Evolutionary conservation across 2,113 vertebrate genomes (phyloP), one percentile per base, ranked within the genome.

Genomic region (Mustelus asterias): DNA sequence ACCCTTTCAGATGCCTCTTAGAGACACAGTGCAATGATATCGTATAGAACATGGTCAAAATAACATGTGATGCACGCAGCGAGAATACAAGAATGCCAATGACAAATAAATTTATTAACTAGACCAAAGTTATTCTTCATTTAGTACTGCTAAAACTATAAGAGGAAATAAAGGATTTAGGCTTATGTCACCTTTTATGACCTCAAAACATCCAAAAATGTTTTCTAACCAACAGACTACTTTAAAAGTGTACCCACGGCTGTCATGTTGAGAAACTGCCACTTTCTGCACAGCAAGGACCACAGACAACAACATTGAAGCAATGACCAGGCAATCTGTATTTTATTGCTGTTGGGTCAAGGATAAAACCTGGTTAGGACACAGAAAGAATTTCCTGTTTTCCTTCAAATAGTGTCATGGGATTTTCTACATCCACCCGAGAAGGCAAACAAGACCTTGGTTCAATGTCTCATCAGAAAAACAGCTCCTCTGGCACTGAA

Each of bases 1-100:
- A 95, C 69, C 69, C 94, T 95, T 95, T 95, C 94, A 48, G 24
- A 48, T 72, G 69, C 94, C 69, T 95, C 67, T 22, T 54, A 70
- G 94, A 72, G 54, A 95, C 67, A 72, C 54, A 65, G 89, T 67
- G 18, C 41, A 95, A 95, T 7, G 41, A 95, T 72, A 70, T 76
- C 69, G 0, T 95, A 18, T 24, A 29, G 48, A 95, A 72, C 5
- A 22, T 93, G 60, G 26, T 76, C 37, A 76, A 54, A 72, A 95
- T 54, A 65, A 67, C 37, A 20, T 11, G 20, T 65, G 33, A n/a
- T 65, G 14, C 65, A 65, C 37, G 89, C 33, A 37, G 58, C 58
- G 67, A 18, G 33, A 67, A 65, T 93, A n/a, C 18, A 65, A 65
- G 60, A 93, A 65, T 41, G 89, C 60, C 20, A 33, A 67, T 37